phyloP scores from a whole-genome alignment of 2,113 vertebrate genomes.

The Ardeotis arabs region DNA sequence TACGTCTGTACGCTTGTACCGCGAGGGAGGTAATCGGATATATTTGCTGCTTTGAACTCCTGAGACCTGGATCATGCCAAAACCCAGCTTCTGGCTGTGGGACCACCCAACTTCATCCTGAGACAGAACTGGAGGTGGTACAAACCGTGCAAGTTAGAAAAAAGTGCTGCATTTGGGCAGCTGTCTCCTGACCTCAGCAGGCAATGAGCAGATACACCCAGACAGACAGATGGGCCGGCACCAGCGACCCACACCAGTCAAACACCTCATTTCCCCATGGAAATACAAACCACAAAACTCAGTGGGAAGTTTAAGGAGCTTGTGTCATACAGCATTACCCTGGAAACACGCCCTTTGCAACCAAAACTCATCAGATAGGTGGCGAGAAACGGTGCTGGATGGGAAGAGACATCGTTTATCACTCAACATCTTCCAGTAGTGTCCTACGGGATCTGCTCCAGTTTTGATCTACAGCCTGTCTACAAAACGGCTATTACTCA shows the following conservation, averaged over 20 bases:
- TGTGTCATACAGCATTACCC: not conserved
- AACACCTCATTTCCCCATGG: not conserved
- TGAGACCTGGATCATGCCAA: not conserved
- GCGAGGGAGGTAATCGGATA: fast-evolving
- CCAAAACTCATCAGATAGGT: not conserved
- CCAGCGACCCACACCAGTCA: not conserved
- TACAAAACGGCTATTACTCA: not conserved
- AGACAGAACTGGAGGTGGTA: not conserved
- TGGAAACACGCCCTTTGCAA: not conserved
- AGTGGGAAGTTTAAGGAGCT: not conserved
- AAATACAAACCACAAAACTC: not conserved
- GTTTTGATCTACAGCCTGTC: slow-evolving; percentile 12
- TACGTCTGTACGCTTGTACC: not conserved
- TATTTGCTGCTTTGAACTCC: not conserved
- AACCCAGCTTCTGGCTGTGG: not conserved
- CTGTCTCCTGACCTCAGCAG: not conserved
- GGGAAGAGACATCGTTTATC: not conserved
- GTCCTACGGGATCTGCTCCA: not conserved
- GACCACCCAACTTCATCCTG: not conserved
- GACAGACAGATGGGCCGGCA: fast-evolving
- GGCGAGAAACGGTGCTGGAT: not conserved
- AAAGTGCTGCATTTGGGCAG: not conserved
- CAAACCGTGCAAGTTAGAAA: not conserved
- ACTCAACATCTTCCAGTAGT: not conserved
- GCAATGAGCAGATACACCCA: not conserved